phyloP scores from a whole-genome alignment of 2,113 vertebrate genomes.

The Periophthalmus modestus region DNA sequence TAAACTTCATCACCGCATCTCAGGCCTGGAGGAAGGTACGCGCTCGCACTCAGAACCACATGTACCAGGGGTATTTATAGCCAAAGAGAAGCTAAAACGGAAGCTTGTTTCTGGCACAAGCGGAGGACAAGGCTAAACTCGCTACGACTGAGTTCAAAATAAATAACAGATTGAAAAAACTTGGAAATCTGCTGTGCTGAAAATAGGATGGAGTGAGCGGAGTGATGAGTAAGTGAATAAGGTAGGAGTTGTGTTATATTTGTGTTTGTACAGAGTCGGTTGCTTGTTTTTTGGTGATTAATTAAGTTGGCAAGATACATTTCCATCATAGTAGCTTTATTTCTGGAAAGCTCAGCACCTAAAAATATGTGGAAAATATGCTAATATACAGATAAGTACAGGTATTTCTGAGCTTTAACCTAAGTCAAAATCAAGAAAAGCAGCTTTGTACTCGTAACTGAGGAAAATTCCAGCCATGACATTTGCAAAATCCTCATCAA shows the following conservation, averaged over 20 bases:
- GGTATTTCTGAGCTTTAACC: background rate
- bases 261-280: background rate
- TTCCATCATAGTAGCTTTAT: background rate
- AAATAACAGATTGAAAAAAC: background rate
- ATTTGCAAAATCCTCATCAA: too few relatives aligned
- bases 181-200: background rate
- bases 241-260: background rate
- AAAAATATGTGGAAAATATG: too few relatives aligned
- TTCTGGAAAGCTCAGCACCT: background rate
- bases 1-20: constrained; percentile 84
- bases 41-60: background rate
- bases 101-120: background rate
- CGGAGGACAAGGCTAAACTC: background rate
- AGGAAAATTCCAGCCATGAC: too few relatives aligned
- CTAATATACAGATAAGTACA: background rate
- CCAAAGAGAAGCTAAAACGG: background rate
- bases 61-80: background rate
- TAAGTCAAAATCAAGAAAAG: too few relatives aligned
- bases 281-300: background rate
- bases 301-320: background rate
- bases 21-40: constrained; percentile 88
- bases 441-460: too few relatives aligned
- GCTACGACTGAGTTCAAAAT: background rate
- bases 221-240: background rate
- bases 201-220: background rate